A percentile compares a stretch with the other conserved stretches of the same genome.
Evolutionary conservation across 2,888 invertebrate species (phyloP).

Genomic region (Gortyna flavago): DNA sequence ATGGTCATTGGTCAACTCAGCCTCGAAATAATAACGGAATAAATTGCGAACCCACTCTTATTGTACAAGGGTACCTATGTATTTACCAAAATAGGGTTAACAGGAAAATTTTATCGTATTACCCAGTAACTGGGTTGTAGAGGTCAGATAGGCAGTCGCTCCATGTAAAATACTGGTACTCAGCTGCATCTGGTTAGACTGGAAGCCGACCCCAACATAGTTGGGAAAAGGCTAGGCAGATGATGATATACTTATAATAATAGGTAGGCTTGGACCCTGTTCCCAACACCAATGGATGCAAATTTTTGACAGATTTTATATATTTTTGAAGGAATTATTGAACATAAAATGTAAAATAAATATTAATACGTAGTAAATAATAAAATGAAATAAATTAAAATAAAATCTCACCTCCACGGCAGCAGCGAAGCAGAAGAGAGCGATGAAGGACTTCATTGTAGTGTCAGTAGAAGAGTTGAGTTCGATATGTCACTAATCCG

Average conservation of each 20-base stretch:
- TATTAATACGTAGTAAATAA: not conserved
- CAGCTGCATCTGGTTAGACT: too few relatives aligned
- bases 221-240: too few relatives aligned
- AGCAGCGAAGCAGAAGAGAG: slow-evolving; percentile 44
- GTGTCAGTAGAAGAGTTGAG: slow-evolving; percentile 16
- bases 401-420: slow-evolving; percentile 48
- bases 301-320: not conserved
- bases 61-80: too few relatives aligned
- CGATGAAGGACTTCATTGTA: slow-evolving; percentile 52
- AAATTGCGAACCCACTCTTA: too few relatives aligned
- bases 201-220: too few relatives aligned
- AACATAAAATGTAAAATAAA: not conserved
- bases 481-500: slow-evolving; percentile 32
- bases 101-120: too few relatives aligned
- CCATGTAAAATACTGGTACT: too few relatives aligned
- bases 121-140: too few relatives aligned
- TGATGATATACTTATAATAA: not conserved
- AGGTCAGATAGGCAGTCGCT: too few relatives aligned
- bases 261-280: not conserved
- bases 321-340: not conserved
- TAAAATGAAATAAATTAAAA: not conserved
- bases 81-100: not conserved
- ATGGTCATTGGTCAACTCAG: not conserved
- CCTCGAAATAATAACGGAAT: not conserved
- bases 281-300: too few relatives aligned